Conservation (phyloP, 2,888 invertebrate species). For the Epistrophe eligans region DNA sequence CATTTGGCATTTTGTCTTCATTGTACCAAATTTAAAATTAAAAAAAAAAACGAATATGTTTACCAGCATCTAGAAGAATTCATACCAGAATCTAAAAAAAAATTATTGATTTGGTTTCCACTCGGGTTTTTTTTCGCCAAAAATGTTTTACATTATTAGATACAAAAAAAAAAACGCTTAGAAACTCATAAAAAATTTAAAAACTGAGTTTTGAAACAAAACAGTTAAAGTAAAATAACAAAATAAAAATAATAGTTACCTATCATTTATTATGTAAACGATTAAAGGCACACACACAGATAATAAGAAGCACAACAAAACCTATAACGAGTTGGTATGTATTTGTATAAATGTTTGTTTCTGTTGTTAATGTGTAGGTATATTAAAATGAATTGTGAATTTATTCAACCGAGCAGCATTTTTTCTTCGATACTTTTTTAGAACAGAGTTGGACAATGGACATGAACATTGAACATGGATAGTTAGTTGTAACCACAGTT, state of each 20-base stretch:
- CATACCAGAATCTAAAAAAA: constrained; percentile 74
- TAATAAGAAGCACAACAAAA: constrained; percentile 76
- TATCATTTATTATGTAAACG: constrained; percentile 73
- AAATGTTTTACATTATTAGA: constrained; percentile 46
- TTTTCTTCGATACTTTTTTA: background rate
- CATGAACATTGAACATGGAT: too few species aligned
- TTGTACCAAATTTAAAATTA: constrained; percentile 68
- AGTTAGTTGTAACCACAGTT: too few species aligned
- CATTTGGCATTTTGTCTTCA: constrained; percentile 64
- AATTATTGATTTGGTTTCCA: constrained; percentile 91
- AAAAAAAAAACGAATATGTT: constrained; percentile 62
- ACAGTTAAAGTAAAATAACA: constrained; percentile 69
- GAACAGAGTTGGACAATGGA: too few species aligned
- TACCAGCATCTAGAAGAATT: constrained; percentile 74
- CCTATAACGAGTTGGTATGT: constrained; percentile 73
- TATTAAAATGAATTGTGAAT: constrained; percentile 34
- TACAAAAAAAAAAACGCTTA: constrained; percentile 13
- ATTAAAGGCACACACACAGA: constrained; percentile 76
- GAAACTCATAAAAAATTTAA: constrained; percentile 30
- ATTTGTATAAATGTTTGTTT: constrained; percentile 40
- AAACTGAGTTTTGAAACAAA: constrained; percentile 51
- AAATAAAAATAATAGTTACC: constrained; percentile 70
- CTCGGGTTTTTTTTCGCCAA: constrained; percentile 87
- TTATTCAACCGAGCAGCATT: background rate
- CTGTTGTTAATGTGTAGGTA: constrained; percentile 24